Base-by-base conservation (phyloP, 2,888 invertebrate species). In the Ochropleura leucogaster region DNA sequence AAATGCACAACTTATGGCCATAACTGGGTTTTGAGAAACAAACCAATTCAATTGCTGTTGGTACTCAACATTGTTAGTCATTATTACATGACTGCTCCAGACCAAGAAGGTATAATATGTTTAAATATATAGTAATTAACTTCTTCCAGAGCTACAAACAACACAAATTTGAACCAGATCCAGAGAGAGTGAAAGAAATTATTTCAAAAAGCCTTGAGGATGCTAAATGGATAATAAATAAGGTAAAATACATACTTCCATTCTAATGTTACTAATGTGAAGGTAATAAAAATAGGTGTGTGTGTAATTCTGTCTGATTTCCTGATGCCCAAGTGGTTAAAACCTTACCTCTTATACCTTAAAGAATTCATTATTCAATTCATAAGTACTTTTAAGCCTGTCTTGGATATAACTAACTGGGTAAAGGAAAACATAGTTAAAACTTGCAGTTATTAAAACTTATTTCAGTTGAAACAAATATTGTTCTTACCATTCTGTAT, bases 211-310 rank as follows among this genome's bases (percentile, higher is more conserved):
- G 98, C 83, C 90, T 98, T 79, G 96, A 97, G 87, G 98, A 98
- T 95, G 97, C 98, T 80, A 97, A 98, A 88, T 98, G 98, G 98
- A 96, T 98, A 88, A 89, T 98, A 76, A 97, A 98, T 91, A 98
- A 98, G 97, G 98, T 98, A 94, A 79, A 69, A 57, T 47, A 4
- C 18, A 68, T 46, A 46, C 6, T 57, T 30, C n/a, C 9, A 12
- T 12, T 3, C 10, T 59, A 59, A 30, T 60, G 10, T 42, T 42
- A 60, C 0, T 42, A 60, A n/a, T 62, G n/a, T 3, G 12, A 12
- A n/a, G 4, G 12, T 62, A 53, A 53, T n/a, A 42, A 10, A 4
- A 46, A 10, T 46, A 46, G 3, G 46, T 46, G 30, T 30, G 30
- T 30, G 30, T 46, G 46, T 46, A 46, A 40, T 59, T 59, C 59